Percentiles rank a stretch among this genome's conserved stretches.
These are phyloP conservation scores for Drosophila kambysellisi DNA, from an alignment of 2,888 invertebrate species.

Conservation along the genomic window DNA sequence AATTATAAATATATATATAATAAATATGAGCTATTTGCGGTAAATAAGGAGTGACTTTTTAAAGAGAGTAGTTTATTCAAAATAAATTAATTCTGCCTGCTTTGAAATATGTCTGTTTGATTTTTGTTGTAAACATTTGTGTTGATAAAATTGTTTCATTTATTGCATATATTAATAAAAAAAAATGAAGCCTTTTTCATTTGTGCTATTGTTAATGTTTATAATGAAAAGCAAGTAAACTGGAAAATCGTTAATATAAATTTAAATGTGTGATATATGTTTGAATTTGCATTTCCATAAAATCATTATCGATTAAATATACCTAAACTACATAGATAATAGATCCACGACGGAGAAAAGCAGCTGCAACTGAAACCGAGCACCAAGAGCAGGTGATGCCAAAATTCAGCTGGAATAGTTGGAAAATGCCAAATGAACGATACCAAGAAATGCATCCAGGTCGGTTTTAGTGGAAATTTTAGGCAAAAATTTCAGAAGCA, in stretches of 20 bases:
- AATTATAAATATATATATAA: not conserved
- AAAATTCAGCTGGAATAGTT: slow-evolving; percentile 7
- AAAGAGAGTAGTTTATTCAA: not conserved
- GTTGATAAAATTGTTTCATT: not conserved
- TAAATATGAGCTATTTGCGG: not conserved
- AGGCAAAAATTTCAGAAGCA: not conserved
- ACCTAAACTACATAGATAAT: not conserved
- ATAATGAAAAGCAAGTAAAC: not conserved
- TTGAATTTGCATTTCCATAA: not conserved
- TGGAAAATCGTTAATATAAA: not conserved
- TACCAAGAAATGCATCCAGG: slow-evolving; percentile 5
- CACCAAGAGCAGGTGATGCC: slow-evolving; percentile 10
- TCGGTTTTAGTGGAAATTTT: not conserved
- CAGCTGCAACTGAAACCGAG: slow-evolving; percentile 7
- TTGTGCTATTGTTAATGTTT: not conserved
- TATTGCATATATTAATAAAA: no score
- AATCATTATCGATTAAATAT: not conserved
- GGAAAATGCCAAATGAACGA: not conserved
- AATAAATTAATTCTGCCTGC: not conserved
- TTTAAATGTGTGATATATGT: not conserved
- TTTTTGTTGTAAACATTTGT: not conserved
- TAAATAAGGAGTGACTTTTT: not conserved
- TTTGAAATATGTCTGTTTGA: not conserved
- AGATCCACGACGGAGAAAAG: not conserved
- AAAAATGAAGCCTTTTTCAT: no score